Percentiles rank a stretch among this genome's conserved stretches.
Conservation (phyloP, 2,113 vertebrate genomes). For the cat (Felis catus) region DNA sequence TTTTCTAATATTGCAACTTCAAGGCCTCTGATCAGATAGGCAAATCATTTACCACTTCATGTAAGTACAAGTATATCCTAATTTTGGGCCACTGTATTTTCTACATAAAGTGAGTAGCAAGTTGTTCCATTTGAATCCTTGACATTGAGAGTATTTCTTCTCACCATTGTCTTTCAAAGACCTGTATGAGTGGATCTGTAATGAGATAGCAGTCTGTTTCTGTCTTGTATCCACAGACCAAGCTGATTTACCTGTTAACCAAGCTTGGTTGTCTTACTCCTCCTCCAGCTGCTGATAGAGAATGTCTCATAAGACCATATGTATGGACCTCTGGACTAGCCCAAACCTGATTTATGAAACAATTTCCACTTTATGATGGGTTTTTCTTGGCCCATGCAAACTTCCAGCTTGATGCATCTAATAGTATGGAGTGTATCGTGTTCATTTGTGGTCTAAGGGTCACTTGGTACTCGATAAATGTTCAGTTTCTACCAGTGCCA, state of each 20-base stretch:
- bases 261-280: background rate
- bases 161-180: background rate
- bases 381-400: background rate
- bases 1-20: background rate
- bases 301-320: background rate
- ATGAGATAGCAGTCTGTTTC: background rate
- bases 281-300: background rate
- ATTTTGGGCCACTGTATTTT: background rate
- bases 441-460: background rate
- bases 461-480: background rate
- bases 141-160: background rate
- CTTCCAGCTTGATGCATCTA: background rate
- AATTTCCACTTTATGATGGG: background rate
- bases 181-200: background rate
- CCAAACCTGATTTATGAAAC: background rate
- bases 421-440: background rate
- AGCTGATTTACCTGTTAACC: background rate
- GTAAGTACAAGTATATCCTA: background rate
- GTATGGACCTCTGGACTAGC: background rate
- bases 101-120: background rate
- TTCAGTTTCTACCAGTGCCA: background rate
- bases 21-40: background rate
- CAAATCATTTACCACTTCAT: background rate
- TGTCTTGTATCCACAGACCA: background rate
- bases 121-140: background rate